Evolutionary conservation across 2,888 invertebrate species (phyloP), one percentile per base, ranked within the genome.

Genomic region (Lycaena phlaeas): DNA sequence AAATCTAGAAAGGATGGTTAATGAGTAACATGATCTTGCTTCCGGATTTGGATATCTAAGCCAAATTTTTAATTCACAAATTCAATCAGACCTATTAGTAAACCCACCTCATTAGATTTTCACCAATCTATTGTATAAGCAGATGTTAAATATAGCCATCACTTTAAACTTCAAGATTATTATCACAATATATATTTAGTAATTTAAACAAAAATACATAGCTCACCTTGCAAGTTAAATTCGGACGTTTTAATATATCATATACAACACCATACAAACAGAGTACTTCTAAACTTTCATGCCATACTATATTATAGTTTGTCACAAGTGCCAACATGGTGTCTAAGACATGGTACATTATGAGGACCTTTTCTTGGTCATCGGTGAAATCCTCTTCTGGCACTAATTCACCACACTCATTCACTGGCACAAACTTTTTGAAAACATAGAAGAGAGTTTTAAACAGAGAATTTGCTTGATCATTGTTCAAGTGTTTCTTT

Each of bases 211-310:
- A 36, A 27, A 14, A 27, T 36, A 36, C 26, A n/a, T n/a, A n/a
- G 43, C 65, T 64, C 43, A 79, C 84, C 69, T 82, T 84, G 42
- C 65, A 66, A 28, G 68, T 59, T 38, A 85, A 60, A 52, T 77
- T 74, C 0, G 66, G 60, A 30, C 70, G 67, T 43, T 69, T 66
- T 38, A 85, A 55, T 37, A 85, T 74, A 49, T 68, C 67, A 34
- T 64, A 68, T 2, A 82, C 75, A 36, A 77, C 56, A 25, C 61
- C 66, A 42, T 81, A 78, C 7, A 94, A 72, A 49, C 90, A 90
- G 44, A 91, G 85, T 0, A 92, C 89, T 75, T 94, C 93, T 2
- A 93, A 82, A 42, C 91, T 92, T 53, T 93, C 92, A 42, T 89
- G 88, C 93, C 93, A 93, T 22, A 90, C 90, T 9, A 93, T 88